Evolutionary conservation across 2,888 invertebrate genomes (phyloP), one percentile per base, ranked within the genome.

Genomic region (Adela reaumurella): DNA sequence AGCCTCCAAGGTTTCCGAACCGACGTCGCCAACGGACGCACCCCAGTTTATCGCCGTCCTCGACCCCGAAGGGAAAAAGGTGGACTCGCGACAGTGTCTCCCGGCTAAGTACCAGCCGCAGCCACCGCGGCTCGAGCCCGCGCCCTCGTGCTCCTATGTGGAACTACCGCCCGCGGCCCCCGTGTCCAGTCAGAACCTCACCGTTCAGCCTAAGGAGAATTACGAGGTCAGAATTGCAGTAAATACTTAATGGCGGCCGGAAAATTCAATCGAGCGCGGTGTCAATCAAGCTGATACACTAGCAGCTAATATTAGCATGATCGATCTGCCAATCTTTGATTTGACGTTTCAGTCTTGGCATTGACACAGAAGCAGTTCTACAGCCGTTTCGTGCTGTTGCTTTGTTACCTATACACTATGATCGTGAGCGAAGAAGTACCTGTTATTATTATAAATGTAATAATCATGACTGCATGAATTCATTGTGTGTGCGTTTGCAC

Each of bases 121-220:
- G 53, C 56, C 24, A 51, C 58, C 45, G 57, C 54, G 43, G 29
- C 24, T 18, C 5, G 70, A 74, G 47, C 64, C 66, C 47, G 69
- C 69, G 54, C 74, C 78, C 29, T 74, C 78, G 53, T 77, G 78
- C 57, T 78, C 78, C 18, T 74, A 65, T 24, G n/a, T 24, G 58
- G 64, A 57, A 49, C 62, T 66, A 49, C 47, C 29, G 43, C 16
- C 62, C 65, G 20, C 58, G 57, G 28, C 58, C 57, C 51, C 58
- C 64, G 44, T n/a, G n/a, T n/a, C 58, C 57, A 52, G 59, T 62
- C 47, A 41, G 43, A 43, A 54, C 60, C 50, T 56, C 65, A 50
- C 76, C 69, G 55, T 68, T 70, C 54, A 74, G 62, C 70, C 70
- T 11, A 70, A 71, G 68, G 78, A 78, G 71, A 74, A 35, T 8